Evolutionary conservation across 2,797 vertebrate genomes (phyloP).

Genomic region (Phalloptychus januarius): DNA sequence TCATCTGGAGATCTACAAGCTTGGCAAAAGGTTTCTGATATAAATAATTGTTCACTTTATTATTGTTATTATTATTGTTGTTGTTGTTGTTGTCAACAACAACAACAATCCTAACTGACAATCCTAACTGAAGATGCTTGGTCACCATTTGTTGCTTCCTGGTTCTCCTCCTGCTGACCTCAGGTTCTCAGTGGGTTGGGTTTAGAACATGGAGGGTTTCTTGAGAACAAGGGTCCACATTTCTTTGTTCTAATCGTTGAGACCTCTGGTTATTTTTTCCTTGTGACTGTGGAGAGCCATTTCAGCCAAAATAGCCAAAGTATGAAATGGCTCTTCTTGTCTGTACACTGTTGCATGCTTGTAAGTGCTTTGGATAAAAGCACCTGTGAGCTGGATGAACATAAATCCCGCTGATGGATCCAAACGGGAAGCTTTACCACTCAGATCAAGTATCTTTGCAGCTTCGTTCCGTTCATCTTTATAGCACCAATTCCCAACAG

Average conservation of each 20-base stretch:
- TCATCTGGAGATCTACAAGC: background rate
- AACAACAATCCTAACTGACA: too few relatives aligned
- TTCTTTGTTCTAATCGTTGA: background rate
- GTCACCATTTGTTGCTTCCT: background rate
- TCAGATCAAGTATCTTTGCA: background rate
- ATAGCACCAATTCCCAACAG: background rate
- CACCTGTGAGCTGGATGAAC: background rate
- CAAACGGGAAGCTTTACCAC: background rate
- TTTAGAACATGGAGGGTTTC: background rate
- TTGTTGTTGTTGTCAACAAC: too few relatives aligned
- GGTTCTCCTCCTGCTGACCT: background rate
- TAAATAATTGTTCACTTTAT: background rate
- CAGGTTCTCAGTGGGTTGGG: background rate
- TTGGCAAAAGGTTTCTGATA: background rate
- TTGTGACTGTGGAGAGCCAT: background rate
- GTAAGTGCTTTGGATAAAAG: background rate
- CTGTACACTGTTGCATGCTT: background rate
- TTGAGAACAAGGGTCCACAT: background rate
- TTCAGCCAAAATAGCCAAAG: background rate
- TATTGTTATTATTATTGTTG: background rate
- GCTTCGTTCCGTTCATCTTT: background rate
- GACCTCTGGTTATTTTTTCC: background rate
- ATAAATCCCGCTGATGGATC: background rate
- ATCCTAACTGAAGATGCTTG: background rate
- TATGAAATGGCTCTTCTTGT: background rate